phyloP scores from a whole-genome alignment of 2,888 invertebrate species.

The Callimorpha dominula region DNA sequence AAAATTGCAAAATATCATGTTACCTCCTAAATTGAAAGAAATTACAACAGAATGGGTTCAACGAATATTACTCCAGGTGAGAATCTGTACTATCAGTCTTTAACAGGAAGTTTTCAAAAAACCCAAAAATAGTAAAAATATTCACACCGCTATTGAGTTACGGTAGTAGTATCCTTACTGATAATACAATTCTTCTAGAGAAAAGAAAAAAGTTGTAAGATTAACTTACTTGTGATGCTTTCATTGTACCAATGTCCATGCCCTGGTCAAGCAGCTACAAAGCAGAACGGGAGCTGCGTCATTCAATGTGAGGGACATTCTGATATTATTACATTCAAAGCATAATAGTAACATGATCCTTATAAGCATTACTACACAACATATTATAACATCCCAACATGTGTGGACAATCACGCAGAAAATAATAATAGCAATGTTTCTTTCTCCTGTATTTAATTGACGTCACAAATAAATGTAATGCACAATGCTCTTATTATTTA shows the following conservation, averaged over 20 bases:
- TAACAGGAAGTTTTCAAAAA: too few species aligned
- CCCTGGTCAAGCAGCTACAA: neutral
- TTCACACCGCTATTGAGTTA: too few species aligned
- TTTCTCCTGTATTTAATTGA: constrained; percentile 64
- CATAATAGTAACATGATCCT: constrained; percentile 64
- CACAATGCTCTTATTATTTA: constrained; percentile 59
- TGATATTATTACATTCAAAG: constrained; percentile 28
- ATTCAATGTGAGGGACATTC: neutral
- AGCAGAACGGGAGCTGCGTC: neutral
- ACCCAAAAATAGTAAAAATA: too few species aligned
- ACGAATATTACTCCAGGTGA: too few species aligned
- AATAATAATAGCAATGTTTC: constrained; percentile 61
- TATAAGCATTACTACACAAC: constrained; percentile 49
- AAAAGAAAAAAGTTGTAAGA: too few species aligned
- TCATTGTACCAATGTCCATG: neutral
- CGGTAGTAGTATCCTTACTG: too few species aligned
- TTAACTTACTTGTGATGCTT: neutral
- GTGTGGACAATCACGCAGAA: constrained; percentile 68
- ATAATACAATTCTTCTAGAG: too few species aligned
- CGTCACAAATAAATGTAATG: constrained; percentile 57
- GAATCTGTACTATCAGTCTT: too few species aligned
- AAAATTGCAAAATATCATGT: too few species aligned
- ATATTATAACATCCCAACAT: constrained; percentile 57
- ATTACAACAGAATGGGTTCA: too few species aligned
- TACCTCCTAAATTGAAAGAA: too few species aligned